Base-by-base conservation (phyloP, 2,888 invertebrate species). In the Slavum lentiscoides region DNA sequence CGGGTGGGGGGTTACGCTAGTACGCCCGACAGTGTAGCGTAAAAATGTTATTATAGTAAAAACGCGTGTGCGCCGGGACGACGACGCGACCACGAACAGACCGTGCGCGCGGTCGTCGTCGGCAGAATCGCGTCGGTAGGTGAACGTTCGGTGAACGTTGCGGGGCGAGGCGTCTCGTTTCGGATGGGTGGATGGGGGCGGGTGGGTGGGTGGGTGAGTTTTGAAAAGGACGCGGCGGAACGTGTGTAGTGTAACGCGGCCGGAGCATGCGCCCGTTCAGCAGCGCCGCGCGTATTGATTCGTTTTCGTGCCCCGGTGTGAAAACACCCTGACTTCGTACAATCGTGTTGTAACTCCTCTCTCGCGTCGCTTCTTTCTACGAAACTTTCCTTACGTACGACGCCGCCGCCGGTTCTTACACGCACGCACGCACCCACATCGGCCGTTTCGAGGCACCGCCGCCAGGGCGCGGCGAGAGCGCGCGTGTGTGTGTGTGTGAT, bases 261-360 rank as follows among this genome's bases (percentile, higher is more conserved):
- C 49, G 13, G 77, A 70, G 72, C 80, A 58, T 80, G 80, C 80
- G 80, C 80, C 64, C 58, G 70, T 37, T n/a, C 55, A 58, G 62
- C 80, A 55, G 80, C 37, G 80, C 70, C 70, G 70, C 55, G 80
- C 37, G 80, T 80, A 80, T 80, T 80, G 80, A 80, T 80, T 80
- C 72, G 80, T 59, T 70, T 49, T 64, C 70, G 72, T 43, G 30
- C 30, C 30, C 72, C 80, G 72, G 80, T 80, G 80, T 72, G 70
- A 64, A 77, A 58, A 70, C 80, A 66, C 70, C 62, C 70, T 72
- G 37, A 37, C 55, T 9, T 70, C 62, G 19, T 23, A 1, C 62
- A 39, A 13, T 59, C 49, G 19, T 0, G 30, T 1, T 30, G 30
- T 30, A 30, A 30, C 0, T 30, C 58, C 21, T 55, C 53, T 53